phyloP scores from a whole-genome alignment of 2,113 vertebrate species.

The Rhegmatorhina hoffmannsi region DNA sequence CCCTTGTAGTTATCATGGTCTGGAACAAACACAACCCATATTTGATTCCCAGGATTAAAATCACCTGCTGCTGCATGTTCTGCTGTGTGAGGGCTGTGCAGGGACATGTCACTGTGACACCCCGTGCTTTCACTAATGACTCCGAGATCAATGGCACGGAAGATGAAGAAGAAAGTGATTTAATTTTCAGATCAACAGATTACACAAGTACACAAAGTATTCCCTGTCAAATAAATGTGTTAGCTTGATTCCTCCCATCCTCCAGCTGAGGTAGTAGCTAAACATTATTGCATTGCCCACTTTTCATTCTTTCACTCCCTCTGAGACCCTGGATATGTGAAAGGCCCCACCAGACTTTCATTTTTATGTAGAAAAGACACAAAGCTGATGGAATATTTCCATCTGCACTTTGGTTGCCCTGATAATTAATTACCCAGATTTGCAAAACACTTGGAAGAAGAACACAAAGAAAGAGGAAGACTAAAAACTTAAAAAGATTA shows the following conservation, averaged over 20 bases:
- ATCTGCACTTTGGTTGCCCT: background rate
- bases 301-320: background rate
- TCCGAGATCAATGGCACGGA: constrained; percentile 10
- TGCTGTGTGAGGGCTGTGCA: background rate
- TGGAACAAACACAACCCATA: background rate
- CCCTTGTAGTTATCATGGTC: accelerated
- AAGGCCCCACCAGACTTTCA: background rate
- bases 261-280: background rate
- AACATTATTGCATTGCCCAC: background rate
- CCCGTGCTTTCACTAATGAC: background rate
- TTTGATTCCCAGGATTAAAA: accelerated
- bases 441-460: background rate
- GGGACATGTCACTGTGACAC: background rate
- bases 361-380: background rate
- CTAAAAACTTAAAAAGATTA: background rate
- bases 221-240: background rate
- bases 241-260: background rate
- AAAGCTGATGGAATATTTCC: background rate
- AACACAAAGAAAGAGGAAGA: background rate
- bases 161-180: constrained; percentile 44
- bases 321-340: background rate
- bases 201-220: background rate
- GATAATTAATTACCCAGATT: background rate
- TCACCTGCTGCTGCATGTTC: background rate
- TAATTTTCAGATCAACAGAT: constrained; percentile 41